Conservation (phyloP, 2,113 vertebrate species). For the Hippocampus abdominalis region DNA sequence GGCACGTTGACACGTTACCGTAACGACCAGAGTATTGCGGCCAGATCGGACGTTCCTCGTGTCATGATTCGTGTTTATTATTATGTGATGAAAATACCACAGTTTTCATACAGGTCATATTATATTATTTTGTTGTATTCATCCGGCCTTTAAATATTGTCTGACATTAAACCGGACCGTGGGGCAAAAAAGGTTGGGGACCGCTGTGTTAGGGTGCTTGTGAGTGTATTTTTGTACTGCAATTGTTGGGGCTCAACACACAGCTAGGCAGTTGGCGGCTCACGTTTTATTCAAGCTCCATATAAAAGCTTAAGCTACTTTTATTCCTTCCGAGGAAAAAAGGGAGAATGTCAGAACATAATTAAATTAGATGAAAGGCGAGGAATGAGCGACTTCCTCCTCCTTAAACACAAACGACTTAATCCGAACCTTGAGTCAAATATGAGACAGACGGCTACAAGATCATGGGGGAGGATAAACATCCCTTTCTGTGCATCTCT, state of each 20-base stretch:
- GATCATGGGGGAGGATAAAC: constrained; percentile 63
- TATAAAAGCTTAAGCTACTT: constrained; percentile 69
- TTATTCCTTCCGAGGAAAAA: constrained; percentile 65
- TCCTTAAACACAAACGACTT: constrained; percentile 68
- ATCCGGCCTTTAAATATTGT: no score
- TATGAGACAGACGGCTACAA: constrained; percentile 60
- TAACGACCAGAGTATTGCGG: no score
- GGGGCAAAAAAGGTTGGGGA: no score
- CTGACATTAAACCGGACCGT: no score
- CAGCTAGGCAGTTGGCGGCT: constrained; percentile 54
- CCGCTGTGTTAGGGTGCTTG: not conserved
- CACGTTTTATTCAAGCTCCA: constrained; percentile 67
- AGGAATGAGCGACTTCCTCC: constrained; percentile 65
- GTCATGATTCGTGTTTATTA: no score
- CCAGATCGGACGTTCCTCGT: no score
- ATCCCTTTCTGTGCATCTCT: constrained; percentile 34
- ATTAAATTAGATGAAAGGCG: constrained; percentile 72
- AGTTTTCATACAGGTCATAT: no score
- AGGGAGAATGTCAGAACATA: constrained; percentile 65
- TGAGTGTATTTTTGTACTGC: constrained; percentile 19
- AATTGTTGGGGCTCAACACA: constrained; percentile 18
- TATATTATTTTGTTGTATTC: no score
- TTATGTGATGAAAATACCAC: no score
- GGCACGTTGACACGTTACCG: no score
- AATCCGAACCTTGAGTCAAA: constrained; percentile 66